A percentile compares a stretch with the other conserved stretches of the same genome.
These are phyloP conservation scores for Cryptotis parvus DNA, from an alignment of 2,113 vertebrate species.

Conservation along the genomic window DNA sequence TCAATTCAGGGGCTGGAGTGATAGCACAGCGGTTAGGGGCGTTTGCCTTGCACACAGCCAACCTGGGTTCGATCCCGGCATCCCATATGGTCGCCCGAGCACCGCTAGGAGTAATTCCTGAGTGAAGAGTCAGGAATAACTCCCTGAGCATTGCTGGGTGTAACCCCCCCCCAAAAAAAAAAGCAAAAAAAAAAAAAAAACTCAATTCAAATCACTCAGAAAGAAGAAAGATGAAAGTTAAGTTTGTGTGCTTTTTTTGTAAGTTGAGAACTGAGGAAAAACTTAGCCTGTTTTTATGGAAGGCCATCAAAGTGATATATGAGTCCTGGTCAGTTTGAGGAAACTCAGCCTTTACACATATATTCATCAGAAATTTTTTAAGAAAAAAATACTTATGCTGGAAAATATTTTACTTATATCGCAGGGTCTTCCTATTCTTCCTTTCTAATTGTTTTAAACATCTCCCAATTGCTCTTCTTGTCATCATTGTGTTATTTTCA, in stretches of 20 bases:
- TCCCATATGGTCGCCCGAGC: too few species aligned
- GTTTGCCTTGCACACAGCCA: too few species aligned
- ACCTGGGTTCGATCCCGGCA: too few species aligned
- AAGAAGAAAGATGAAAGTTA: constrained; percentile 30
- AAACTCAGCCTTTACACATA: constrained; percentile 3
- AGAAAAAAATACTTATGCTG: background rate
- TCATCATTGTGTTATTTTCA: background rate
- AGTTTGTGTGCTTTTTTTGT: background rate
- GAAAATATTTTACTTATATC: background rate
- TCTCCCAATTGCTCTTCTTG: background rate
- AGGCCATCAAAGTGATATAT: constrained; percentile 14
- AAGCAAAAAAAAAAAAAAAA: too few species aligned
- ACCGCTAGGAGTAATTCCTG: too few species aligned
- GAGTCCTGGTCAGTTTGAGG: background rate
- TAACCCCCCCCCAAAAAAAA: too few species aligned
- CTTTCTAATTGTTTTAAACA: background rate
- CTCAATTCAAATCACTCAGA: background rate
- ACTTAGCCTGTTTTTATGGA: background rate
- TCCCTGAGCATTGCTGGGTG: too few species aligned
- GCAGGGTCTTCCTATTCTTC: background rate
- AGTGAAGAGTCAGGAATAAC: too few species aligned
- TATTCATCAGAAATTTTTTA: constrained; percentile 50
- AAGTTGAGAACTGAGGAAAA: constrained; percentile 30
- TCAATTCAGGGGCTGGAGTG: too few species aligned
- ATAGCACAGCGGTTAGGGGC: too few species aligned